Conservation (phyloP, 2,113 vertebrate species). For the Apaloderma vittatum region DNA sequence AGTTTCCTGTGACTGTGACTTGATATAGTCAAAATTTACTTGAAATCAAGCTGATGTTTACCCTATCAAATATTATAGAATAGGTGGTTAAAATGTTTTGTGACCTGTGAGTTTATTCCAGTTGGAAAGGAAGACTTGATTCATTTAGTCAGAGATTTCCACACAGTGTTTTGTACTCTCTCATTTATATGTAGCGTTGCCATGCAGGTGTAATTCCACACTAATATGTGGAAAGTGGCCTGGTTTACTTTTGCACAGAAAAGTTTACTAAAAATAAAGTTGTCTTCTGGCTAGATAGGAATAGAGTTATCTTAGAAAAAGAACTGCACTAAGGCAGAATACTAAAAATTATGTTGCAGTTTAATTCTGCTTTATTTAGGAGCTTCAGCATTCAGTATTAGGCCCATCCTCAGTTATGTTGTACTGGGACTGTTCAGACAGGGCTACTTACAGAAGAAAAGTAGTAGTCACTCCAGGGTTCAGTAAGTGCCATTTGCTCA, state of each 20-base stretch:
- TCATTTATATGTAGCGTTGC: not conserved
- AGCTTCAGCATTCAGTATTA: not conserved
- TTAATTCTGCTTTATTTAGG: not conserved
- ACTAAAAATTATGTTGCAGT: not conserved
- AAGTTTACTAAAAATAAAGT: not conserved
- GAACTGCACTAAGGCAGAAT: not conserved
- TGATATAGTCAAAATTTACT: not conserved
- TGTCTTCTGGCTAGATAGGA: not conserved
- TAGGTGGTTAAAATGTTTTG: not conserved
- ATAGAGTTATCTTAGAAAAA: not conserved
- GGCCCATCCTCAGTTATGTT: not conserved
- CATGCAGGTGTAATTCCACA: not conserved
- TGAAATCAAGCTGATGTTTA: not conserved
- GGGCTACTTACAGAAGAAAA: not conserved
- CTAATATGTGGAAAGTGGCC: not conserved
- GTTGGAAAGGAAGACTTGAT: not conserved
- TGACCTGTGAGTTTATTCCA: not conserved
- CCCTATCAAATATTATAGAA: not conserved
- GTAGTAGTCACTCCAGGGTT: not conserved
- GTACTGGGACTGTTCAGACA: fast-evolving
- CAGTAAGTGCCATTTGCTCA: not conserved
- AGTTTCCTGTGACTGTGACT: not conserved
- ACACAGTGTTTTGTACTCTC: not conserved
- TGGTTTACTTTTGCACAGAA: slow-evolving; percentile 13
- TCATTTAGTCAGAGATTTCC: not conserved